A percentile compares a stretch with the other conserved stretches of the same genome.
Conservation (phyloP, 2,888 invertebrate species). For the Lydus trimaculatus region DNA sequence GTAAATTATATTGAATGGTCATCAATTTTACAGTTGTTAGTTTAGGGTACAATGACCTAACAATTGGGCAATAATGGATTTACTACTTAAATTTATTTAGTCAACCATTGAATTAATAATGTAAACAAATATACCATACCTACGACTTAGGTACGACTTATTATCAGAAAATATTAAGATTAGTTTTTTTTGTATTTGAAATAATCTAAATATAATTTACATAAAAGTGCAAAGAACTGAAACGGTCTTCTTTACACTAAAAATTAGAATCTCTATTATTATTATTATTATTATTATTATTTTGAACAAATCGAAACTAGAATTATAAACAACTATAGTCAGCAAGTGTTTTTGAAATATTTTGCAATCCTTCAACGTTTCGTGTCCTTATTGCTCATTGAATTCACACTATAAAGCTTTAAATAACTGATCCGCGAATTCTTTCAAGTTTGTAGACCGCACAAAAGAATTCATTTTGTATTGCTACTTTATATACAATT, state of each 20-base stretch:
- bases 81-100: neutral
- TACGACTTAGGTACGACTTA: too few relatives aligned
- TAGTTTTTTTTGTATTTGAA: neutral
- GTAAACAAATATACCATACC: neutral
- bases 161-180: neutral
- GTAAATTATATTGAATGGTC: conserved; percentile 3
- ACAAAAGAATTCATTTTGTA: neutral
- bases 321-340: neutral
- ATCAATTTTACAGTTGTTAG: neutral
- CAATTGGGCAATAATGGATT: conserved; percentile 4
- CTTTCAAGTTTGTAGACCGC: conserved; percentile 5
- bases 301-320: neutral
- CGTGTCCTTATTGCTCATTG: conserved; percentile 5
- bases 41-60: neutral
- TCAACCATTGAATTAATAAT: neutral
- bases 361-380: neutral
- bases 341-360: neutral
- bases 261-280: too few relatives aligned
- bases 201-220: neutral
- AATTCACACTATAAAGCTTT: neutral
- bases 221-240: neutral
- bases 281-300: neutral
- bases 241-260: neutral
- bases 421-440: conserved; percentile 1
- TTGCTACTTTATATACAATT: neutral